Evolutionary conservation across 2,113 vertebrate genomes (phyloP).

Genomic region (Chloropsis cyanopogon): DNA sequence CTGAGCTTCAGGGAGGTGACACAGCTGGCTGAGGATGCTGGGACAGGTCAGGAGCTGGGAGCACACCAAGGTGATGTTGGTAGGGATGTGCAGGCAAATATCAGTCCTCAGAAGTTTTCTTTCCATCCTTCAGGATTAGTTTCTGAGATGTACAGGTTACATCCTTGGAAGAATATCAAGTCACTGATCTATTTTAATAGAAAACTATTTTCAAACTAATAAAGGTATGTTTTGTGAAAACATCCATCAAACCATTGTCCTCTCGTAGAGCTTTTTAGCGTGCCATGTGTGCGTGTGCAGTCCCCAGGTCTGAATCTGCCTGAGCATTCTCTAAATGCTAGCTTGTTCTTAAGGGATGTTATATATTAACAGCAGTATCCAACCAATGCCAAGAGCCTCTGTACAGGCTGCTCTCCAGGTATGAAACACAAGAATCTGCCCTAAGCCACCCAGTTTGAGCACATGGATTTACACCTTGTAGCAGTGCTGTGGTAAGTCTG

Average conservation of each 20-base stretch:
- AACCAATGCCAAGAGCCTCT: neutral
- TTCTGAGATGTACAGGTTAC: neutral
- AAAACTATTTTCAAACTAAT: neutral
- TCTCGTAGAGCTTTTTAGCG: neutral
- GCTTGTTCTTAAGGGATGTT: neutral
- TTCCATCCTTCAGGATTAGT: neutral
- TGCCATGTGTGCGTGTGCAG: neutral
- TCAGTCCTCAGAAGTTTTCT: neutral
- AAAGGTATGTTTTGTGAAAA: neutral
- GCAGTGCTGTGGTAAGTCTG: neutral
- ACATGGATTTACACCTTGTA: neutral
- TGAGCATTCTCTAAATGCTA: neutral
- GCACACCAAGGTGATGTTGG: neutral
- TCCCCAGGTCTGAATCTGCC: neutral
- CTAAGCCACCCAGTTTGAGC: neutral
- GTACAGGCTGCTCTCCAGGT: neutral
- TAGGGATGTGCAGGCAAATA: neutral
- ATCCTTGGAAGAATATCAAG: neutral
- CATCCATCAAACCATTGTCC: neutral
- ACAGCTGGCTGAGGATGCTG: neutral
- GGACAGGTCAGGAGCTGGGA: neutral
- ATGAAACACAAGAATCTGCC: neutral
- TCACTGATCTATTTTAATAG: neutral
- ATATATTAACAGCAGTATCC: neutral
- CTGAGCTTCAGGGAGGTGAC: neutral